Conservation (phyloP, 2,888 invertebrate genomes). For the Rutpela maculata region DNA sequence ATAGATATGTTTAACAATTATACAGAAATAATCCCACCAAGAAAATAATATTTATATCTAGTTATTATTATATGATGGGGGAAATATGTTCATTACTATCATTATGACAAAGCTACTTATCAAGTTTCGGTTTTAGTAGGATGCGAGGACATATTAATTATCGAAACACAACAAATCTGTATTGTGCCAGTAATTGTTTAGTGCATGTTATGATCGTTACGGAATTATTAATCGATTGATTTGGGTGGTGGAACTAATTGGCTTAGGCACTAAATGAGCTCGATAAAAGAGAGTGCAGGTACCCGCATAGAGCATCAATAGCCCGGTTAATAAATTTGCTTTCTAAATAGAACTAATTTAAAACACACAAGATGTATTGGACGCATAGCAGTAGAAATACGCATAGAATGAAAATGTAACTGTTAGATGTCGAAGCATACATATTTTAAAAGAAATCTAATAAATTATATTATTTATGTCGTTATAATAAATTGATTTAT, state of each 20-base stretch:
- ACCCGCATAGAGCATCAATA: slow-evolving; percentile 1
- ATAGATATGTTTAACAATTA: no score
- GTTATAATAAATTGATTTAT: no score
- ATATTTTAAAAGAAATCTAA: no score
- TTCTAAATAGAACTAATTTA: background rate
- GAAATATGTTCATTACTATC: background rate
- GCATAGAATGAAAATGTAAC: no score
- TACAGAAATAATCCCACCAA: no score
- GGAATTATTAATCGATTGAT: background rate
- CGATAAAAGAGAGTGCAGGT: slow-evolving; percentile 12
- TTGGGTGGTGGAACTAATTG: slow-evolving; percentile 6
- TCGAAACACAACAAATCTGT: background rate
- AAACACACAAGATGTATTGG: background rate
- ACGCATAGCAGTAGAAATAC: background rate
- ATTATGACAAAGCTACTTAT: background rate
- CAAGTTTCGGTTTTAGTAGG: background rate
- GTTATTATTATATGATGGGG: background rate
- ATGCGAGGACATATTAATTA: background rate
- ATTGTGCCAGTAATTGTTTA: background rate
- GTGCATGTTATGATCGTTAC: background rate
- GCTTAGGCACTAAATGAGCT: slow-evolving; percentile 5
- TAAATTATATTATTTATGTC: no score
- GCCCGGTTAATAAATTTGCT: slow-evolving; percentile 3
- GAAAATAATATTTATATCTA: no score
- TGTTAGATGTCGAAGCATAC: no score